A percentile compares a stretch with the other conserved stretches of the same genome.
Evolutionary conservation across 2,113 vertebrate species (phyloP).

Genomic region (Origma solitaria): DNA sequence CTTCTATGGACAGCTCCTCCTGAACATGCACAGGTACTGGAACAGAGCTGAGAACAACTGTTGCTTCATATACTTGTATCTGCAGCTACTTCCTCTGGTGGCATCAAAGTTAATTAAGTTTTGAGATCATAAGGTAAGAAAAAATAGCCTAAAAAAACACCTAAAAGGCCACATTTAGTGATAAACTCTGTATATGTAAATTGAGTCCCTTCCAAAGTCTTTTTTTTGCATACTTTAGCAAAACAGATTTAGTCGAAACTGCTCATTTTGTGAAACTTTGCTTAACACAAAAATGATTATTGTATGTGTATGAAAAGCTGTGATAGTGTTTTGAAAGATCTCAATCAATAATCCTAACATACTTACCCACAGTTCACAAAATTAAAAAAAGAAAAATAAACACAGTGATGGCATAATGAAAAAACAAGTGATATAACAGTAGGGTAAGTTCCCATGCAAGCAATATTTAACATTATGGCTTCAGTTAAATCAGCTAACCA

Average conservation of each 20-base stretch:
- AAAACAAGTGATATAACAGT: not conserved
- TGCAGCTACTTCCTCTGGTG: not conserved
- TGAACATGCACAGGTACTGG: not conserved
- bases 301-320: not conserved
- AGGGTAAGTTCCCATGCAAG: not conserved
- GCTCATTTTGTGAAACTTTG: not conserved
- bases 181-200: not conserved
- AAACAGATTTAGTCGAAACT: not conserved
- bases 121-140: not conserved
- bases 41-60: not conserved
- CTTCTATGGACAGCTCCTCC: not conserved
- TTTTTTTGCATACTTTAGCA: not conserved
- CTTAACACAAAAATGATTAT: not conserved
- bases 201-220: not conserved
- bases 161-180: not conserved
- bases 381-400: not conserved
- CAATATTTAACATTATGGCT: not conserved
- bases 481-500: not conserved
- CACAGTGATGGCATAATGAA: not conserved
- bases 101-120: not conserved
- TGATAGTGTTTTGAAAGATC: not conserved
- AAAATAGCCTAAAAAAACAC: constrained; percentile 13
- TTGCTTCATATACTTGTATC: not conserved
- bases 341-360: not conserved
- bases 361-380: not conserved